A percentile compares a stretch with the other conserved stretches of the same genome.
Conservation (phyloP, 2,113 vertebrate species). For the Xiphophorus couchianus region DNA sequence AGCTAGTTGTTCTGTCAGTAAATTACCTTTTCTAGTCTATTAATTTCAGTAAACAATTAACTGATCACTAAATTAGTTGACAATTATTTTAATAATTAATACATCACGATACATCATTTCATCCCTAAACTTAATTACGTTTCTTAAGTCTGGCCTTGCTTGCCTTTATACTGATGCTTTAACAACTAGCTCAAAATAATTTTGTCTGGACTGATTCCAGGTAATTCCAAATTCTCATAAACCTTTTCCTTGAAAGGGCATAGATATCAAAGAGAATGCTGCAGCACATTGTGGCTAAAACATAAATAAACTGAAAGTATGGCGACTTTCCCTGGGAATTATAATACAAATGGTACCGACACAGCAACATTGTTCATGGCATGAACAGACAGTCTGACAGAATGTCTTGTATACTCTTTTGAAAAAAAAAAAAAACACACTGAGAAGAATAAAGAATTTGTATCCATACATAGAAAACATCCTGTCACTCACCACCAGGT, state of each 20-base stretch:
- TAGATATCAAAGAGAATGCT: not conserved
- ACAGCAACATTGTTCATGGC: conserved; percentile 1
- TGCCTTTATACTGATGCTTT: not conserved
- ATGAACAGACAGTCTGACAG: conserved; percentile 16
- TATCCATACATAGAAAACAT: conserved; percentile 35
- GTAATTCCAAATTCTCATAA: not conserved
- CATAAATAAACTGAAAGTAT: not conserved
- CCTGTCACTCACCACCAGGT: conserved; percentile 53
- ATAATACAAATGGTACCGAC: not conserved
- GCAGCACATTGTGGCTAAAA: no score
- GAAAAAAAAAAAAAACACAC: conserved; percentile 6
- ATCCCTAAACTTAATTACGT: no score
- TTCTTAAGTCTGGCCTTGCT: no score
- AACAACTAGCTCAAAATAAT: not conserved
- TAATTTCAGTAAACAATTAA: no score
- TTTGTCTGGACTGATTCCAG: not conserved
- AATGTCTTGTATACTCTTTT: conserved; percentile 16
- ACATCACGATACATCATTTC: no score
- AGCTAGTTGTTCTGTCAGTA: no score
- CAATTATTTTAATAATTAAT: no score
- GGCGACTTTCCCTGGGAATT: not conserved
- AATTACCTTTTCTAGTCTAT: no score
- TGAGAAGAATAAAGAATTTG: conserved; percentile 41
- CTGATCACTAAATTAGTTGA: no score
- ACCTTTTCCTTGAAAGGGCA: not conserved